Evolutionary conservation across 1,140 invertebrate species (phyloP).

Genomic region (Ganaspis sp.): DNA sequence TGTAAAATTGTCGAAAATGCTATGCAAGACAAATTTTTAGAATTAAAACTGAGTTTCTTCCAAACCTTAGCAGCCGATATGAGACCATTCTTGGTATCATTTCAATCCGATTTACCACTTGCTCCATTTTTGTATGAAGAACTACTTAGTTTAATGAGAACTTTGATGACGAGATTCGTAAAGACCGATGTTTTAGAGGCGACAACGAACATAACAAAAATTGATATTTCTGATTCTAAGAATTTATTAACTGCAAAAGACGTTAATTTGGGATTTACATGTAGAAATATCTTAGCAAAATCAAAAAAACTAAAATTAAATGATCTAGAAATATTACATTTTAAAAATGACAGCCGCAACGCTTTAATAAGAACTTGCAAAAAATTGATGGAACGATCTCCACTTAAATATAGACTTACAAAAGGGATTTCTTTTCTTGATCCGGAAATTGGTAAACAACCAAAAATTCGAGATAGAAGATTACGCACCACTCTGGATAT

Average conservation of each 20-base stretch:
- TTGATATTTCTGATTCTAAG: background rate
- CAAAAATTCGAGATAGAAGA: background rate
- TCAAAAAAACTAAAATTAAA: background rate
- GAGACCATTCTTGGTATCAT: background rate
- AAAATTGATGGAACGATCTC: background rate
- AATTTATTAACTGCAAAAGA: background rate
- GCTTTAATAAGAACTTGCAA: background rate
- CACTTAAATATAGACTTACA: conserved; percentile 35
- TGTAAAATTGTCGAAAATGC: conserved; percentile 33
- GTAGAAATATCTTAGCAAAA: background rate
- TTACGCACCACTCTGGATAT: background rate
- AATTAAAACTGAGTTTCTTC: background rate
- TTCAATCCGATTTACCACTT: background rate
- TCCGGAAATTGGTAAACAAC: conserved; percentile 34
- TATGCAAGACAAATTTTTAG: background rate
- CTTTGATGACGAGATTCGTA: background rate
- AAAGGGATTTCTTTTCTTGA: conserved; percentile 41
- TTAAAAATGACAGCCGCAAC: background rate
- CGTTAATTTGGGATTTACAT: background rate
- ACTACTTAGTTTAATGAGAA: background rate
- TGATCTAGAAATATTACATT: background rate
- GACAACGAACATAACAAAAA: background rate
- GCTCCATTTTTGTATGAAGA: background rate
- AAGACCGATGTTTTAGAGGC: background rate
- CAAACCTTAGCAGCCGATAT: background rate